A percentile compares a stretch with the other conserved stretches of the same genome.
These are phyloP conservation scores for Dasysyrphus albostriatus DNA, from an alignment of 2,888 invertebrate genomes.

Conservation along the genomic window DNA sequence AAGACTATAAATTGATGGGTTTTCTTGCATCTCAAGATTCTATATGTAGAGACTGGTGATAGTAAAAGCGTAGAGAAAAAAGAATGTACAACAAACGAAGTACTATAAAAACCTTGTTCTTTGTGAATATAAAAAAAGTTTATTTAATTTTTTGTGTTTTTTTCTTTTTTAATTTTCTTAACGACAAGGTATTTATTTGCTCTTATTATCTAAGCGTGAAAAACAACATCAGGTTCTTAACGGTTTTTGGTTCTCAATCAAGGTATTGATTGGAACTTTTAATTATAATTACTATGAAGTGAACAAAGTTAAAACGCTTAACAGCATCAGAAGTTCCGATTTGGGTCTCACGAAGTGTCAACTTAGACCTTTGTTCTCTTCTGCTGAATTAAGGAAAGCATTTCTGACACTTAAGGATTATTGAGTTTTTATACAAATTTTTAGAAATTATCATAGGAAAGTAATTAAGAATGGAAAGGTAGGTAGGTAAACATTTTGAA, in stretches of 20 bases:
- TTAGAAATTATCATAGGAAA: neutral
- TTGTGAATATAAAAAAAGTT: constrained; percentile 3
- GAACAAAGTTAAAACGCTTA: neutral
- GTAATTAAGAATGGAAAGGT: too few species aligned
- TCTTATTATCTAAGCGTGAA: constrained; percentile 23
- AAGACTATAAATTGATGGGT: constrained; percentile 38
- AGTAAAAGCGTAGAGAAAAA: constrained; percentile 29
- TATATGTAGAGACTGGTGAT: constrained; percentile 24
- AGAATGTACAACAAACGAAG: neutral
- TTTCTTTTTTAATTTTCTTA: neutral
- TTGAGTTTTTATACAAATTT: neutral
- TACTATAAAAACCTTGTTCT: constrained; percentile 9
- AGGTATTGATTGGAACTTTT: constrained; percentile 11
- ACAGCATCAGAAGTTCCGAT: neutral
- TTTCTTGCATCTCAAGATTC: constrained; percentile 16
- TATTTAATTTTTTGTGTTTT: neutral
- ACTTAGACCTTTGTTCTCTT: neutral
- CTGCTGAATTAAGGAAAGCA: neutral
- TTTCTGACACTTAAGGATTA: neutral
- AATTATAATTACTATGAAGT: neutral
- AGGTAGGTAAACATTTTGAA: too few species aligned
- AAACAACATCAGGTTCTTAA: neutral
- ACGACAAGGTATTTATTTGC: constrained; percentile 1
- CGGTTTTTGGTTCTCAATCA: constrained; percentile 1
- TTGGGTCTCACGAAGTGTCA: constrained; percentile 1